phyloP scores from a whole-genome alignment of 64 coral and sea anemone genomes.

The Dendronephthya gigantea region DNA sequence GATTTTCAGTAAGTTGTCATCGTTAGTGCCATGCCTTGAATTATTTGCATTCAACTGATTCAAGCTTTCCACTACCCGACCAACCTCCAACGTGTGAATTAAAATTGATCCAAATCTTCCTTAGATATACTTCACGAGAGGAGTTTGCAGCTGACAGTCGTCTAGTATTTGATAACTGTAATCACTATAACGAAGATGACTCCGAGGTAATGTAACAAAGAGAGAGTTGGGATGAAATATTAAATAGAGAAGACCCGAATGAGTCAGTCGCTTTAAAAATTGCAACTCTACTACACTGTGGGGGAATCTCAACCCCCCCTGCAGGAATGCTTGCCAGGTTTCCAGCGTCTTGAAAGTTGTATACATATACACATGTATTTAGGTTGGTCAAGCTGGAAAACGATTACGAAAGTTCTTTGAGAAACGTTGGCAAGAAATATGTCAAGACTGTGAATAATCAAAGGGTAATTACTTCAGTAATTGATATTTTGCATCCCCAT shows the following conservation, averaged over 20 bases:
- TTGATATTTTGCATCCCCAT: too few relatives aligned
- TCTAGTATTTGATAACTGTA: constrained; percentile 81
- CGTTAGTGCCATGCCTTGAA: neutral
- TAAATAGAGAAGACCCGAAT: too few relatives aligned
- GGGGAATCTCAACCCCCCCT: too few relatives aligned
- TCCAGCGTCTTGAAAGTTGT: too few relatives aligned
- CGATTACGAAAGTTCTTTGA: constrained; percentile 81
- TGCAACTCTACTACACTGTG: too few relatives aligned
- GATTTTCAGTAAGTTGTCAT: constrained; percentile 84
- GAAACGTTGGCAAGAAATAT: constrained; percentile 74
- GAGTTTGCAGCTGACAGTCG: constrained; percentile 87
- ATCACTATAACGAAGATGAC: constrained; percentile 98
- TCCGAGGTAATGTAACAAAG: constrained; percentile 54
- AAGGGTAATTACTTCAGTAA: neutral
- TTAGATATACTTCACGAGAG: constrained; percentile 59
- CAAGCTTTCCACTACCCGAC: too few relatives aligned
- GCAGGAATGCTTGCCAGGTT: too few relatives aligned
- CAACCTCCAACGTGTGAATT: neutral
- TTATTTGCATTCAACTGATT: neutral
- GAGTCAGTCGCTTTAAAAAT: too few relatives aligned
- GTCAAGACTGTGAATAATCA: neutral
- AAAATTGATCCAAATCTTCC: neutral
- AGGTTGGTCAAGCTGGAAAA: constrained; percentile 96
- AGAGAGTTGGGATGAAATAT: too few relatives aligned
- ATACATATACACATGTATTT: neutral